A percentile compares a stretch with the other conserved stretches of the same genome.
Conservation (phyloP, 2,888 invertebrate genomes). For the Lumbricus terrestris region DNA sequence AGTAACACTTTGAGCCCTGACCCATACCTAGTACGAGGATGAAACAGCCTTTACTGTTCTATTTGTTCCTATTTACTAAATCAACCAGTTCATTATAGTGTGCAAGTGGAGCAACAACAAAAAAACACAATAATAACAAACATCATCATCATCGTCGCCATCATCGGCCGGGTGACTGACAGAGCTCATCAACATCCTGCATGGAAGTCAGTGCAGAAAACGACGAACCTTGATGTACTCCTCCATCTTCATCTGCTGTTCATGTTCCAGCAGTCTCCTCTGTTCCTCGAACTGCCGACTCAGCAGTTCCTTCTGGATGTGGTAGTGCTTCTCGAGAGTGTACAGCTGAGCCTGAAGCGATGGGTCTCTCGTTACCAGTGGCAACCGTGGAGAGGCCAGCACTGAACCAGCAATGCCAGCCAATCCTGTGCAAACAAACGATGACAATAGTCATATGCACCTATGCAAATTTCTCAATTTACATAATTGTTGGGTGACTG, state of each 20-base stretch:
- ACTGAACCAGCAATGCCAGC: neutral
- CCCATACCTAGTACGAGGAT: neutral
- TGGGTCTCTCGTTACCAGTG: conserved; percentile 42
- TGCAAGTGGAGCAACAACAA: neutral
- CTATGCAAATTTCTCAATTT: neutral
- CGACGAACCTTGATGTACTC: conserved; percentile 51
- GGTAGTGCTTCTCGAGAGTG: conserved; percentile 53
- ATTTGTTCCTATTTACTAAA: too few relatives aligned
- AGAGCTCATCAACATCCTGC: neutral
- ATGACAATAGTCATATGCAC: neutral
- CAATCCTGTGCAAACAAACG: neutral
- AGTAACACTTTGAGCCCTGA: too few relatives aligned
- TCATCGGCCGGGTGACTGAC: neutral
- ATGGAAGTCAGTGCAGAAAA: neutral
- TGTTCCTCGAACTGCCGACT: conserved; percentile 55
- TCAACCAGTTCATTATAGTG: too few relatives aligned
- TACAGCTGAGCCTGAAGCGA: conserved; percentile 50
- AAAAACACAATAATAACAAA: neutral
- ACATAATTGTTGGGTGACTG: too few relatives aligned
- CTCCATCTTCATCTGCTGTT: conserved; percentile 55
- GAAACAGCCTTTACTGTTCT: neutral
- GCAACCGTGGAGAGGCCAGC: neutral
- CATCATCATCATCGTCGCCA: neutral
- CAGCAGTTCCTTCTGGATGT: conserved; percentile 53
- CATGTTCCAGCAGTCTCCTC: conserved; percentile 52